Evolutionary conservation across 2,888 invertebrate genomes (phyloP).

Genomic region (Tiphia femorata): DNA sequence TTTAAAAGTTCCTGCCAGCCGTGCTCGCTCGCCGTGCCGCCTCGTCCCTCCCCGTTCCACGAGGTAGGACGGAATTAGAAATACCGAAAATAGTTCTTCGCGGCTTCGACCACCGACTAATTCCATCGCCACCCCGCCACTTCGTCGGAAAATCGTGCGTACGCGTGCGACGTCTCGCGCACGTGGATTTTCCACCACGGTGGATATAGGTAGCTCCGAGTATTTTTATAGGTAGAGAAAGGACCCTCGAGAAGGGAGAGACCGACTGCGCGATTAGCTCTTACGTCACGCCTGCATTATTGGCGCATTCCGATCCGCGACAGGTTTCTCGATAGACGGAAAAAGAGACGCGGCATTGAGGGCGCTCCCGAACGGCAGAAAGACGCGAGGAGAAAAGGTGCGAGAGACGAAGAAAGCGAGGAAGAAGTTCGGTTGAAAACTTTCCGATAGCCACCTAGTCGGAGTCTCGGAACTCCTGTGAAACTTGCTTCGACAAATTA

Average conservation of each 20-base stretch:
- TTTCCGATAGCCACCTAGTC: slow-evolving; percentile 15
- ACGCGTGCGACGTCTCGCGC: too few species aligned
- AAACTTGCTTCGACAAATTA: slow-evolving; percentile 51
- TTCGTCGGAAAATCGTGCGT: too few species aligned
- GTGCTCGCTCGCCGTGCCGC: neutral
- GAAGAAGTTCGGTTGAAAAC: slow-evolving; percentile 17
- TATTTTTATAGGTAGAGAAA: slow-evolving; percentile 13
- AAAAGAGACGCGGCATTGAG: slow-evolving; percentile 7
- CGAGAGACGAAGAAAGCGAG: neutral
- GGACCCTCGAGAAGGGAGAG: slow-evolving; percentile 7
- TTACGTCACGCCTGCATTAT: slow-evolving; percentile 24
- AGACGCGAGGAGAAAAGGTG: neutral
- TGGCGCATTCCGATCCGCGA: slow-evolving; percentile 28
- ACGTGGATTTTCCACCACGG: neutral
- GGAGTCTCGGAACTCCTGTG: slow-evolving; percentile 4
- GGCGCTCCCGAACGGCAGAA: neutral
- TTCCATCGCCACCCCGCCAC: slow-evolving; percentile 35
- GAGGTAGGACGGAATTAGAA: slow-evolving; percentile 44
- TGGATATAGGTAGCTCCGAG: neutral
- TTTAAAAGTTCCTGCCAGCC: slow-evolving; percentile 59
- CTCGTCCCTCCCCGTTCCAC: slow-evolving; percentile 7
- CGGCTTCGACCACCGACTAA: slow-evolving; percentile 3
- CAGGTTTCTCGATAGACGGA: slow-evolving; percentile 13
- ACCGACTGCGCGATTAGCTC: slow-evolving; percentile 16
- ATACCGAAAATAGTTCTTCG: slow-evolving; percentile 53